phyloP scores from a whole-genome alignment of 2,888 invertebrate species.

The Drosophila quinaria region DNA sequence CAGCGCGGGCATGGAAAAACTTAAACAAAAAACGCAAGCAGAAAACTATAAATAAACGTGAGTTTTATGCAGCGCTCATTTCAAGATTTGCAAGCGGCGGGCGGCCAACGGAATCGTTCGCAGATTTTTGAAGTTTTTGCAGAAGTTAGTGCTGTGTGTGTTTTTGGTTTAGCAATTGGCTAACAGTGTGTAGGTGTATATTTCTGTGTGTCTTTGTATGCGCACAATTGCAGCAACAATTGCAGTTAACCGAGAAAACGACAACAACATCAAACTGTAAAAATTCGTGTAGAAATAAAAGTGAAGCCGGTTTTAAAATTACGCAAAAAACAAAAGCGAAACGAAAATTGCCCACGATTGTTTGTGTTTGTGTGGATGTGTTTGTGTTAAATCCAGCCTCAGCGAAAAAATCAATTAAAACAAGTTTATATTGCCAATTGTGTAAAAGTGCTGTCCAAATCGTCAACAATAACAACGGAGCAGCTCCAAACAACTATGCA shows the following conservation, averaged over 20 bases:
- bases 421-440: slow-evolving; percentile 65
- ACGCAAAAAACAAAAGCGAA: slow-evolving; percentile 65
- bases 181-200: slow-evolving; percentile 40
- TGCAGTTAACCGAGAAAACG: slow-evolving; percentile 78
- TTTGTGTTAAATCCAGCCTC: slow-evolving; percentile 55
- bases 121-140: slow-evolving; percentile 42
- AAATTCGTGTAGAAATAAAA: slow-evolving; percentile 66
- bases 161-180: slow-evolving; percentile 58
- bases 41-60: slow-evolving; percentile 85
- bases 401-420: slow-evolving; percentile 69
- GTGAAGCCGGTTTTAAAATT: slow-evolving; percentile 80
- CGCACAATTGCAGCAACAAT: slow-evolving; percentile 75
- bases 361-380: slow-evolving; percentile 29
- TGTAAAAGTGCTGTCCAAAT: slow-evolving; percentile 47
- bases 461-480: slow-evolving; percentile 19
- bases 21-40: slow-evolving; percentile 45
- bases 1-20: slow-evolving; percentile 66
- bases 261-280: slow-evolving; percentile 55
- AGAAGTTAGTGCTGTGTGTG: slow-evolving; percentile 31
- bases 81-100: slow-evolving; percentile 83
- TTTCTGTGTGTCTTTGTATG: slow-evolving; percentile 21
- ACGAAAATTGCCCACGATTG: slow-evolving; percentile 46
- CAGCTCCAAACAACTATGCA: slow-evolving; percentile 65
- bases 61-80: slow-evolving; percentile 81
- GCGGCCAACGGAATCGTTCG: slow-evolving; percentile 57